Percentiles rank a stretch among this genome's conserved stretches.
phyloP scores from a whole-genome alignment of 2,888 invertebrate genomes.

The Erebia epiphron region DNA sequence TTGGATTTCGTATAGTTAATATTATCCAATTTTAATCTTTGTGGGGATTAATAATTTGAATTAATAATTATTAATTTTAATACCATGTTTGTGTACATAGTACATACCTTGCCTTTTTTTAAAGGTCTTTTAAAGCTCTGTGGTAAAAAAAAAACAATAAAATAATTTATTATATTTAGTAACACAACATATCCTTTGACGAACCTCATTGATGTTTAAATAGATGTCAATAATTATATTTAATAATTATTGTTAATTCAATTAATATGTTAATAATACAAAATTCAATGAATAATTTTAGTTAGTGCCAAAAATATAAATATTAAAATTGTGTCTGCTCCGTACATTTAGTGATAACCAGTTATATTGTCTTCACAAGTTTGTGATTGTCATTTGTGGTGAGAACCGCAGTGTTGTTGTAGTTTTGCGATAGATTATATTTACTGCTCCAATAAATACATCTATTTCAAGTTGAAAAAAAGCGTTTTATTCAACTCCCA shows the following conservation, averaged over 20 bases:
- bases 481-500: not conserved
- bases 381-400: not conserved
- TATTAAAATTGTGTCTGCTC: not conserved
- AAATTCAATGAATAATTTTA: not conserved
- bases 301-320: not conserved
- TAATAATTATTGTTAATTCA: not conserved
- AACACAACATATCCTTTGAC: constrained; percentile 7
- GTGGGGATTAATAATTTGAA: too few relatives aligned
- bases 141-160: too few relatives aligned
- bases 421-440: constrained; percentile 21
- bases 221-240: constrained; percentile 5
- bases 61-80: too few relatives aligned
- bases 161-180: not conserved
- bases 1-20: too few relatives aligned
- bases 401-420: not conserved
- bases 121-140: too few relatives aligned
- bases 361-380: not conserved
- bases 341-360: not conserved
- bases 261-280: not conserved
- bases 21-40: too few relatives aligned
- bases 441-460: constrained; percentile 31
- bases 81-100: too few relatives aligned
- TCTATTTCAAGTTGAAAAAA: constrained; percentile 32
- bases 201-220: constrained; percentile 8
- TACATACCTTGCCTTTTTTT: too few relatives aligned